phyloP scores from a whole-genome alignment of 2,888 invertebrate genomes.

The Hipparchia sbordonii region DNA sequence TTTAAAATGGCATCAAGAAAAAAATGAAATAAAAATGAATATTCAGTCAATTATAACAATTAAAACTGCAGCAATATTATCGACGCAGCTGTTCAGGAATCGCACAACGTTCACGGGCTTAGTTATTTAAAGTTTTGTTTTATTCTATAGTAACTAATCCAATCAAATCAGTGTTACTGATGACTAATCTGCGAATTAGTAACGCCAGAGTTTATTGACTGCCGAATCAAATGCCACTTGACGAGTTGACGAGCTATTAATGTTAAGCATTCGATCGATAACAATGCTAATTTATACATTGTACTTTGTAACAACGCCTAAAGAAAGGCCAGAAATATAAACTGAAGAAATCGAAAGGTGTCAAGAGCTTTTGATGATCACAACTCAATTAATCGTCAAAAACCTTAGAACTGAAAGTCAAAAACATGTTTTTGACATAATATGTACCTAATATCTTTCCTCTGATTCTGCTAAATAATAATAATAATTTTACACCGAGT shows the following conservation, averaged over 20 bases:
- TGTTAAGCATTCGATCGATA: constrained; percentile 25
- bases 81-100: too few species aligned
- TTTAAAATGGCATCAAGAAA: too few species aligned
- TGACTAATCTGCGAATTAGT: constrained; percentile 39
- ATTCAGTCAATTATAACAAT: too few species aligned
- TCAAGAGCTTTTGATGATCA: constrained; percentile 4
- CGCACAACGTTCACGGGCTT: too few species aligned
- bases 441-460: neutral
- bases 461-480: neutral
- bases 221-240: constrained; percentile 34
- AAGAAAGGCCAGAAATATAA: constrained; percentile 30
- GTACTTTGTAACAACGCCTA: constrained; percentile 35
- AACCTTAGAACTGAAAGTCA: too few species aligned
- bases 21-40: too few species aligned
- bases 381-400: too few species aligned
- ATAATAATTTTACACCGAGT: neutral
- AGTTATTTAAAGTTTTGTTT: too few species aligned
- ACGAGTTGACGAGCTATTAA: constrained; percentile 28
- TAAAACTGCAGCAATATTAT: too few species aligned
- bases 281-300: constrained; percentile 37
- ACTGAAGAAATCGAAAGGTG: constrained; percentile 30
- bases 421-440: neutral
- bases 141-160: constrained; percentile 9
- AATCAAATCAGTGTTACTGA: constrained; percentile 30
- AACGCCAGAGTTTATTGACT: constrained; percentile 38